These are phyloP conservation scores for Tarsius wallacei DNA, from an alignment of 2,797 vertebrate genomes.

Conservation along the genomic window DNA sequence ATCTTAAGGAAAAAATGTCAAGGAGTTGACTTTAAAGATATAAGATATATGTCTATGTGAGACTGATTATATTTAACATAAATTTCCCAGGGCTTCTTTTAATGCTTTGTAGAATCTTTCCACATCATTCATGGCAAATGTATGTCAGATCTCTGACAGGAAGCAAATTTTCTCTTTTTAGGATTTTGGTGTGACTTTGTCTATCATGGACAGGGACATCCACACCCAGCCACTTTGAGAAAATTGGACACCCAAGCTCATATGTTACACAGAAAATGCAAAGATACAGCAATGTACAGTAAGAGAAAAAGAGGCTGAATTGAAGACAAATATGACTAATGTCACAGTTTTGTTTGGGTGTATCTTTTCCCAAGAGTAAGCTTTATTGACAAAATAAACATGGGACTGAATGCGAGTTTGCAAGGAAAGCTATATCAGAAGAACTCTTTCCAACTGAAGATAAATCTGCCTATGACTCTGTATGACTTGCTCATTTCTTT, in stretches of 20 bases:
- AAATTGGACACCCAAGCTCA: background rate
- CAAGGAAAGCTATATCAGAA: background rate
- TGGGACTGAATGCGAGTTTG: background rate
- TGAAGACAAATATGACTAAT: background rate
- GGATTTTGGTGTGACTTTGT: conserved; percentile 63
- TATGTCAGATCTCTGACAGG: background rate
- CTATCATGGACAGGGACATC: background rate
- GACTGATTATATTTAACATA: conserved; percentile 30
- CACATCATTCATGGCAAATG: background rate
- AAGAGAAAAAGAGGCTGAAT: background rate
- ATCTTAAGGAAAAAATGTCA: conserved; percentile 35
- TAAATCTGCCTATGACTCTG: background rate
- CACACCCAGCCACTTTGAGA: background rate
- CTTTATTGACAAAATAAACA: conserved; percentile 12
- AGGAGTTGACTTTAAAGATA: background rate
- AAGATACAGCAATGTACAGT: background rate
- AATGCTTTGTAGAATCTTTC: conserved; percentile 38
- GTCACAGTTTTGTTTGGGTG: background rate
- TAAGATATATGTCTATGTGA: background rate
- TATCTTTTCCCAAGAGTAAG: background rate
- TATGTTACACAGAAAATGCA: conserved; percentile 26
- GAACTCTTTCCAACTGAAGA: background rate
- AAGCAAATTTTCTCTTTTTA: conserved; percentile 45
- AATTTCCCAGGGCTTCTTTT: conserved; percentile 43
- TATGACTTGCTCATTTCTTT: background rate